Conservation (phyloP, 2,888 invertebrate species). For the Pseudanteris insignis region DNA sequence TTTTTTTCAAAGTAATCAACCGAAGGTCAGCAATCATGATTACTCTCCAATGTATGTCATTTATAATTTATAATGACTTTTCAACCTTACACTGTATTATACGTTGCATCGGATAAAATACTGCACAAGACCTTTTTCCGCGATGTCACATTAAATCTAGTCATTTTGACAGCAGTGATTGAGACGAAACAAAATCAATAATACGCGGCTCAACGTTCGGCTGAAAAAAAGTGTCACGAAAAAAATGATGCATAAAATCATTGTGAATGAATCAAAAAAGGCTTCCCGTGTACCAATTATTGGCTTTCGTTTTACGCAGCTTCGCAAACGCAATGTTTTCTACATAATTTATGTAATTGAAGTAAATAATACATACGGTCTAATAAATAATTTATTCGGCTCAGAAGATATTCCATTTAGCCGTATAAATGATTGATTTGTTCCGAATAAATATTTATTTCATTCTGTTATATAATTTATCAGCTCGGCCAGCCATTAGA, state of each 20-base stretch:
- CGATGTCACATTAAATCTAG: constrained; percentile 14
- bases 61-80: constrained; percentile 44
- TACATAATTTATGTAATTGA: no score
- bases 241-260: constrained; percentile 6
- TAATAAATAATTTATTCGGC: no score
- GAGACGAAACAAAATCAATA: constrained; percentile 36
- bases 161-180: constrained; percentile 30
- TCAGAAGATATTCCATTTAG: no score
- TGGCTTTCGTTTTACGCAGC: no score
- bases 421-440: no score
- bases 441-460: no score
- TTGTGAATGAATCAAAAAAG: constrained; percentile 15
- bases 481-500: no score
- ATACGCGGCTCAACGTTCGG: constrained; percentile 14
- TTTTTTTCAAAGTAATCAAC: constrained; percentile 31
- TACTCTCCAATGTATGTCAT: constrained; percentile 38
- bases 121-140: constrained; percentile 17
- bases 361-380: no score
- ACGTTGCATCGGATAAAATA: constrained; percentile 19
- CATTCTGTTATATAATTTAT: no score
- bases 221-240: not conserved
- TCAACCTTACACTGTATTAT: constrained; percentile 20
- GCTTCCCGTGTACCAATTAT: constrained; percentile 15
- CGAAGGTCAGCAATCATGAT: constrained; percentile 33
- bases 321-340: no score